These are phyloP conservation scores for Drosophila trichaetosa DNA, from an alignment of 2,888 invertebrate species.

Conservation along the genomic window DNA sequence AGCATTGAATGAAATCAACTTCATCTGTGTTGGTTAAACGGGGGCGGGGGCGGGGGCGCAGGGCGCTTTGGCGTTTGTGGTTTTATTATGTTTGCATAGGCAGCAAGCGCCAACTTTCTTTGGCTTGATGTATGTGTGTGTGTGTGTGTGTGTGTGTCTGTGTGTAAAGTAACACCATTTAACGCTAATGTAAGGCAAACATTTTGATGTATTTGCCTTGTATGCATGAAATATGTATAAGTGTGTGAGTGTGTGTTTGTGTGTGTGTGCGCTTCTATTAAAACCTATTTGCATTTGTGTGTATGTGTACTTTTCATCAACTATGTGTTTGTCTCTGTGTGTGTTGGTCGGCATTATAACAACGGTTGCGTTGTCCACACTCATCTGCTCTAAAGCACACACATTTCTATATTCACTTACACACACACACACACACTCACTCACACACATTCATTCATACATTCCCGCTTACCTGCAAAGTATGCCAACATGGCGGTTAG, in stretches of 20 bases:
- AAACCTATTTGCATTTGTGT: conserved; percentile 61
- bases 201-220: conserved; percentile 76
- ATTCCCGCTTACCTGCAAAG: conserved; percentile 93
- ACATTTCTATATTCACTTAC: conserved; percentile 8
- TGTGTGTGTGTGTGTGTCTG: conserved; percentile 28
- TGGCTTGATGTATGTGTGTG: conserved; percentile 11
- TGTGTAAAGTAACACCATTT: conserved; percentile 73
- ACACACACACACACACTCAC: neutral
- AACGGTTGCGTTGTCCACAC: conserved; percentile 47
- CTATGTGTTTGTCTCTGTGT: conserved; percentile 48
- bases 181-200: conserved; percentile 82
- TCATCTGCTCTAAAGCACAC: conserved; percentile 1
- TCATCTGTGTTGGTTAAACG: neutral
- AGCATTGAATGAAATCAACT: conserved; percentile 14
- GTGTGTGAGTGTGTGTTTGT: conserved; percentile 18
- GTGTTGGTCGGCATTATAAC: conserved; percentile 70
- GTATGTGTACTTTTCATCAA: conserved; percentile 78
- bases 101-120: conserved; percentile 50
- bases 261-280: conserved; percentile 19
- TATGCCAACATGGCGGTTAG: conserved; percentile 97
- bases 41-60: too few species aligned
- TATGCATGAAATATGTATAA: conserved; percentile 21
- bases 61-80: neutral
- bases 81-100: conserved; percentile 49
- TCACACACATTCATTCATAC: conserved; percentile 1